Conservation (phyloP, 2,113 vertebrate species). For the Ancistrus triradiatus region DNA sequence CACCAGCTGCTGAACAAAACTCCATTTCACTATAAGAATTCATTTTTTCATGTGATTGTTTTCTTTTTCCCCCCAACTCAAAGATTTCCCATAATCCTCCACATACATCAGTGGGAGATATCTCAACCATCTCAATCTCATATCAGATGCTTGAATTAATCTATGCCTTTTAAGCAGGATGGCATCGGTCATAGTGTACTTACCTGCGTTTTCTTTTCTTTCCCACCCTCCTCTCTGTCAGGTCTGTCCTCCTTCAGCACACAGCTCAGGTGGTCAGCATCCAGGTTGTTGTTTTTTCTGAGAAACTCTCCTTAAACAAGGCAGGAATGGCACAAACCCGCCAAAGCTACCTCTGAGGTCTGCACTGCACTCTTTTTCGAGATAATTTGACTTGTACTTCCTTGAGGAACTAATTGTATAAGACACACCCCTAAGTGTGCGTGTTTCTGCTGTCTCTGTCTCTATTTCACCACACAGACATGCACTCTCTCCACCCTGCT, state of each 20-base stretch:
- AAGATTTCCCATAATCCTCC: background rate
- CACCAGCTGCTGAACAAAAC: background rate
- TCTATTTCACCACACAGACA: slow-evolving; percentile 41
- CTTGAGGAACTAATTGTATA: slow-evolving; percentile 76
- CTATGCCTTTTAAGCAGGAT: background rate
- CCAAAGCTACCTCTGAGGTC: slow-evolving; percentile 45
- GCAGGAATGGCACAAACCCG: background rate
- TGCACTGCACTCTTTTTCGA: slow-evolving; percentile 58
- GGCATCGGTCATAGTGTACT: slow-evolving; percentile 8
- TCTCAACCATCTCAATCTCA: background rate
- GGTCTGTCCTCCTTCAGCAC: slow-evolving; percentile 1
- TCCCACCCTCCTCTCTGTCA: slow-evolving; percentile 13
- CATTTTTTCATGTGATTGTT: background rate
- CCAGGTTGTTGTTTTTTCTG: slow-evolving; percentile 34
- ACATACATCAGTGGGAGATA: background rate
- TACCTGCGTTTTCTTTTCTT: slow-evolving; percentile 27
- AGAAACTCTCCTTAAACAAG: slow-evolving; percentile 45
- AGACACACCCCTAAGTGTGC: slow-evolving; percentile 69
- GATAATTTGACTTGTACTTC: slow-evolving; percentile 72
- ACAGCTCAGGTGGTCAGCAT: slow-evolving; percentile 52
- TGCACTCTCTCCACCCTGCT: slow-evolving; percentile 32
- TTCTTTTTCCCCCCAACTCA: background rate
- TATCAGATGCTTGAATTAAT: background rate
- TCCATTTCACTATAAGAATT: too few species aligned
- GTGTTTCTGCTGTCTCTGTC: slow-evolving; percentile 37